These are phyloP conservation scores for Beroe forskalii DNA, from an alignment of 37 sponge, comb jelly and placozoan species.

Conservation along the genomic window DNA sequence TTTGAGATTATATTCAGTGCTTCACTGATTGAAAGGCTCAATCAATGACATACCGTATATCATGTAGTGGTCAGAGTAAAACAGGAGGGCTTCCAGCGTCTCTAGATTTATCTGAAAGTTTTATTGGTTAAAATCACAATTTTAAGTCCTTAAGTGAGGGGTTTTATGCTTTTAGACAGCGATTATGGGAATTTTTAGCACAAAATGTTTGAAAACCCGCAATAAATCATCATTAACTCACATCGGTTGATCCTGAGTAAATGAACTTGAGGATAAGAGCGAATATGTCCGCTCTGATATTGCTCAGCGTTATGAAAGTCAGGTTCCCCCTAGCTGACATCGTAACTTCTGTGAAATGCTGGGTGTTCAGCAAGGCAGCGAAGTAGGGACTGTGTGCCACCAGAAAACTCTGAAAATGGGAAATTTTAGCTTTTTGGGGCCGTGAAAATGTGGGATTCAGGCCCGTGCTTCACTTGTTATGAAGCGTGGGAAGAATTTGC, in stretches of 20 bases:
- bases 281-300: slow-evolving; percentile 3
- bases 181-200: no score
- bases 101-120: neutral
- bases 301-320: slow-evolving; percentile 38
- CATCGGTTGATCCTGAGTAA: slow-evolving; percentile 17
- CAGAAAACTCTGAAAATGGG: slow-evolving; percentile 2
- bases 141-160: no score
- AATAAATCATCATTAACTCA: no score
- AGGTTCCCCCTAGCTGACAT: slow-evolving; percentile 31
- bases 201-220: no score
- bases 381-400: slow-evolving; percentile 58
- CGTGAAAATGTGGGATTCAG: neutral
- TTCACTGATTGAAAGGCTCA: no score
- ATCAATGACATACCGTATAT: no score
- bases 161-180: no score
- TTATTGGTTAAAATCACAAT: no score
- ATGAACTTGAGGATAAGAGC: slow-evolving; percentile 8
- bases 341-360: slow-evolving; percentile 30
- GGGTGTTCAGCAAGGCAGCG: neutral
- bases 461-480: no score
- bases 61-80: slow-evolving; percentile 62
- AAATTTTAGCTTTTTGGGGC: neutral
- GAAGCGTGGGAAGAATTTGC: no score
- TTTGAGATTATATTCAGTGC: no score
- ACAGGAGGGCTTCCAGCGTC: slow-evolving; percentile 1